A percentile compares a stretch with the other conserved stretches of the same genome.
Evolutionary conservation across 2,888 invertebrate genomes (phyloP).

Genomic region (Dendrolimus pini): DNA sequence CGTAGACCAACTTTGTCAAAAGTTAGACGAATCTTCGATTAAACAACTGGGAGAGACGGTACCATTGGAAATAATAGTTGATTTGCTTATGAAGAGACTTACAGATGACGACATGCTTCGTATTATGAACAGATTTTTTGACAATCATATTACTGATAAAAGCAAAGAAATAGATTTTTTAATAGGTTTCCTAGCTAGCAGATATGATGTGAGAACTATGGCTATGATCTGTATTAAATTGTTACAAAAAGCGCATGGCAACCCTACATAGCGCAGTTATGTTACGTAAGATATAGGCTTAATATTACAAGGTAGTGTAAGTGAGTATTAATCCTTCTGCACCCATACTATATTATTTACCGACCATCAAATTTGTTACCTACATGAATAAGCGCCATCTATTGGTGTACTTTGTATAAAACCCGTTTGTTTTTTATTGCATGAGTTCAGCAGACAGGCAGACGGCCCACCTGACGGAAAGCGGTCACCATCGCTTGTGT

Average conservation of each 20-base stretch:
- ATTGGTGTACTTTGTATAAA: too few species aligned
- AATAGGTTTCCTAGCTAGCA: conserved; percentile 36
- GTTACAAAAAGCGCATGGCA: conserved; percentile 37
- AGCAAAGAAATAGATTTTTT: conserved; percentile 31
- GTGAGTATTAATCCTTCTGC: too few species aligned
- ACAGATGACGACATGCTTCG: conserved; percentile 19
- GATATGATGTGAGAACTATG: conserved; percentile 39
- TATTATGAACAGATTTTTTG: conserved; percentile 31
- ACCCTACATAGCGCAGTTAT: conserved; percentile 15
- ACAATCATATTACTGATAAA: conserved; percentile 18
- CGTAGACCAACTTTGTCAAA: conserved; percentile 28
- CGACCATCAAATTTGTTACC: not conserved
- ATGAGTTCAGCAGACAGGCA: too few species aligned
- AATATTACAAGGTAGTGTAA: too few species aligned
- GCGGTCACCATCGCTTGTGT: too few species aligned
- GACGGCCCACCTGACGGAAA: too few species aligned
- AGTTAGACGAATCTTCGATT: conserved; percentile 32
- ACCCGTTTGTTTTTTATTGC: too few species aligned
- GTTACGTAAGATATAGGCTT: too few species aligned
- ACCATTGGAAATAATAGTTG: conserved; percentile 22
- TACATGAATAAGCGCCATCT: not conserved
- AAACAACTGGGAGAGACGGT: conserved; percentile 34
- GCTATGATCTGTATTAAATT: conserved; percentile 47
- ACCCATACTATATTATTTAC: not conserved
- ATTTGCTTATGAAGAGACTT: conserved; percentile 32